Base-by-base conservation (phyloP, 1,140 invertebrate genomes). In the Papilio glaucus region DNA sequence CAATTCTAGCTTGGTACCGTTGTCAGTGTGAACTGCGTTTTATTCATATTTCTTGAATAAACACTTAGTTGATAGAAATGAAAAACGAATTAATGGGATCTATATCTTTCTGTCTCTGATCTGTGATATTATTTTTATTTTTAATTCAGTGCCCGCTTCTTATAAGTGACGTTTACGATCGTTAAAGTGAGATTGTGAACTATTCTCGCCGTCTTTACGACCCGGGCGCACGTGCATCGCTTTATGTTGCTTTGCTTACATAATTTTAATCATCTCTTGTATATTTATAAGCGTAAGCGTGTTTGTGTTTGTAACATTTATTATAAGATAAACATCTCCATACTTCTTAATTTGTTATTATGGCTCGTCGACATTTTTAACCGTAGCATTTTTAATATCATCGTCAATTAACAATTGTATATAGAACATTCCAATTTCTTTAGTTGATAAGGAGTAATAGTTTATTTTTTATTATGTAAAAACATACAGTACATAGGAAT, bases 231-330 rank as follows among this genome's bases (percentile, higher is more conserved):
- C 62, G 62, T 65, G 62, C 62, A 38, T 37, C 33, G 37, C 37
- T 65, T 57, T 65, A 65, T 65, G 18, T 65, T 41, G 62, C 62
- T 41, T 39, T 39, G 62, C 62, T 65, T 65, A 65, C 37, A 65
- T 39, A 65, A 38, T 65, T 41, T 41, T 65, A 18, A 65, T 65
- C 39, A 65, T 65, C 29, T 65, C 62, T 65, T 65, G 37, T 65
- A 39, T 65, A 65, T 65, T 65, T 65, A 65, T 65, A 18, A 65
- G 37, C 15, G 9, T 65, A 38, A 65, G 62, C 18, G 18, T 65
- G 33, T 65, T 65, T 65, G 37, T 33, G 29, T 65, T 38, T 39
- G 29, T 65, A 65, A 65, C 39, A 65, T 39, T 38, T 65, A 33
- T 65, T 65, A 21, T 38, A 37, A 37, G 33, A 63, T 63, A 63